A percentile compares a stretch with the other conserved stretches of the same genome.
phyloP scores from a whole-genome alignment of 2,113 vertebrate genomes.

The Xyliphius kryptos region DNA sequence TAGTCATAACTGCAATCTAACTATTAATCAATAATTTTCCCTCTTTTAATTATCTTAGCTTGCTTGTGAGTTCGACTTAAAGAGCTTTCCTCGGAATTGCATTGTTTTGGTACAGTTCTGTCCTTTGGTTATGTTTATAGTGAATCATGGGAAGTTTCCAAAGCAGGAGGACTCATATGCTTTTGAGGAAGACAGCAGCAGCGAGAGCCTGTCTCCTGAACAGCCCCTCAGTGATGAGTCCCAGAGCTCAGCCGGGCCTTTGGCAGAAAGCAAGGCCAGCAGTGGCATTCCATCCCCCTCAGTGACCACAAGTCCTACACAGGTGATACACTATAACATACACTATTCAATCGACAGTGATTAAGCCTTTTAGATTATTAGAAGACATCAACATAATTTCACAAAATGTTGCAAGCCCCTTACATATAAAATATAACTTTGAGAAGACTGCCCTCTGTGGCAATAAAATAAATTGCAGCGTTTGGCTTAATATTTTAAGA shows the following conservation, averaged over 20 bases:
- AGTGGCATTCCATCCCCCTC: slow-evolving; percentile 58
- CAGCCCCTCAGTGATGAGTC: slow-evolving; percentile 77
- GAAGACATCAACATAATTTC: too few species aligned
- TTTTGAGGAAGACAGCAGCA: slow-evolving; percentile 96
- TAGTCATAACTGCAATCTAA: slow-evolving; percentile 4
- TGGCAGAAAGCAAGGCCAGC: slow-evolving; percentile 59
- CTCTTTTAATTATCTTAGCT: background rate
- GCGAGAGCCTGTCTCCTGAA: slow-evolving; percentile 84
- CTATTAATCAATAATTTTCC: too few species aligned
- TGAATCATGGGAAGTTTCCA: slow-evolving; percentile 76
- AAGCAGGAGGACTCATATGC: slow-evolving; percentile 82
- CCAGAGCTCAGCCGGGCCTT: slow-evolving; percentile 66
- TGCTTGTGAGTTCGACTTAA: too few species aligned
- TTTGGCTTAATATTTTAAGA: too few species aligned
- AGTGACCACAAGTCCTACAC: slow-evolving; percentile 51
- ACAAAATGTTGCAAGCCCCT: too few species aligned
- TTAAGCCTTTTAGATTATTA: background rate
- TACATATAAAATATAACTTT: too few species aligned
- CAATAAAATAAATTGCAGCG: too few species aligned
- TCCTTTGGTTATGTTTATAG: slow-evolving; percentile 52
- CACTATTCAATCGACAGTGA: background rate
- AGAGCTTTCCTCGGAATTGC: slow-evolving; percentile 2
- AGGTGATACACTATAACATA: slow-evolving; percentile 61
- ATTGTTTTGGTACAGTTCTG: slow-evolving; percentile 8
- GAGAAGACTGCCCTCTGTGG: too few species aligned